These are phyloP conservation scores for Brachycybe producta DNA, from an alignment of 2,888 invertebrate genomes.

Conservation along the genomic window DNA sequence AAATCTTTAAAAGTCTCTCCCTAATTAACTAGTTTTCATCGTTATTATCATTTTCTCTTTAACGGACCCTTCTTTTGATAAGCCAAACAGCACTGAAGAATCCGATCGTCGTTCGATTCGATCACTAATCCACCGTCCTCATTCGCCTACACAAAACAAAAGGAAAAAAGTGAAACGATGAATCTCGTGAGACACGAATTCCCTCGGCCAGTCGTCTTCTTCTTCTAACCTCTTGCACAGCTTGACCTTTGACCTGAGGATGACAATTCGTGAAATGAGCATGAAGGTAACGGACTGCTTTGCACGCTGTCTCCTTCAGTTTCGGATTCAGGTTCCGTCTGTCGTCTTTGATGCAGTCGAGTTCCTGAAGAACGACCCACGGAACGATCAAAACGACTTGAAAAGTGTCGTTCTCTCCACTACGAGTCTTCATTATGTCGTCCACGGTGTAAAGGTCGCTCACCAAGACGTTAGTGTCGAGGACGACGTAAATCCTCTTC, in stretches of 20 bases:
- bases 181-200: not conserved
- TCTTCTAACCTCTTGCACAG: constrained; percentile 10
- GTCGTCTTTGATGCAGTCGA: constrained; percentile 31
- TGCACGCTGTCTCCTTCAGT: constrained; percentile 21
- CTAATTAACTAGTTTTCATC: no score
- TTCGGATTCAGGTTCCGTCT: constrained; percentile 27
- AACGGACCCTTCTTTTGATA: no score
- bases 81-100: constrained; percentile 38
- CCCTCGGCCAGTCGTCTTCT: not conserved
- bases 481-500: constrained; percentile 26
- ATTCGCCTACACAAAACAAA: not conserved
- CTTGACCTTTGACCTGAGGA: constrained; percentile 15
- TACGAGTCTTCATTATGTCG: constrained; percentile 28
- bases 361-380: constrained; percentile 29
- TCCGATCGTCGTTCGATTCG: constrained; percentile 38
- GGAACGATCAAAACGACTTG: constrained; percentile 21
- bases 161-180: not conserved
- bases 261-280: not conserved
- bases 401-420: constrained; percentile 16
- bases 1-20: no score
- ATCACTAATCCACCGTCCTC: not conserved
- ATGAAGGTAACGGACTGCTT: constrained; percentile 14
- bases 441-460: constrained; percentile 30
- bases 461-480: constrained; percentile 37
- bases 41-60: no score